Evolutionary conservation across 2,888 invertebrate genomes (phyloP), one percentile per base, ranked within the genome.

Genomic region (Itoplectis maculator): DNA sequence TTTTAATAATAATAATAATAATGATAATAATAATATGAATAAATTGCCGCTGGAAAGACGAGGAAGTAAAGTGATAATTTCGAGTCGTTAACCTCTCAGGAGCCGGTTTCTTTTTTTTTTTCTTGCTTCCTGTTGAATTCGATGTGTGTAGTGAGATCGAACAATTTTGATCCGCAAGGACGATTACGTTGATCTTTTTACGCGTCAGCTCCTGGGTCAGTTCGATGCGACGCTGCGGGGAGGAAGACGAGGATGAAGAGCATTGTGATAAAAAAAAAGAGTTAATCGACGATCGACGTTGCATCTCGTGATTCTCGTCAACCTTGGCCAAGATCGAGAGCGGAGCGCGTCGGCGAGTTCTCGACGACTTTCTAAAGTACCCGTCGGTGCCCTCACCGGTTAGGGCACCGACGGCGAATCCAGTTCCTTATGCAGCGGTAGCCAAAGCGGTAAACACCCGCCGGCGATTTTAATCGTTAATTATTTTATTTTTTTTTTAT

Each of bases 321-420:
- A 77, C 68, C 76, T 77, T 77, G 76, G 76, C 76, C 76, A 77
- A 77, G 76, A 69, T 77, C 68, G 76, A 51, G 76, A 61, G 61
- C 47, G 56, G 49, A 47, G 56, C n/a, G 45, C n/a, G 29, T n/a
- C 59, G 70, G 15, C 59, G 29, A 45, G 54, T 35, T 68, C 68
- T 74, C 75, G 54, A 56, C 29, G 76, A 77, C 76, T 77, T 77
- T 77, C 76, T 77, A 77, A 77, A 77, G 76, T 49, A 47, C n/a
- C 51, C 59, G 51, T 20, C 23, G n/a, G 35, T 23, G 23, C 59
- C 61, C 49, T 42, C 56, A 18, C 75, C 47, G n/a, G 51, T 65
- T 37, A 15, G 51, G 23, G 23, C 40, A 42, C 54, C n/a, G n/a
- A 40, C 40, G n/a, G 61, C 40, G 61, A 77, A 69, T 69, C 76